Percentiles rank a stretch among this genome's conserved stretches.
Conservation (phyloP, 64 coral and sea anemone species). For the Actinia equina region DNA sequence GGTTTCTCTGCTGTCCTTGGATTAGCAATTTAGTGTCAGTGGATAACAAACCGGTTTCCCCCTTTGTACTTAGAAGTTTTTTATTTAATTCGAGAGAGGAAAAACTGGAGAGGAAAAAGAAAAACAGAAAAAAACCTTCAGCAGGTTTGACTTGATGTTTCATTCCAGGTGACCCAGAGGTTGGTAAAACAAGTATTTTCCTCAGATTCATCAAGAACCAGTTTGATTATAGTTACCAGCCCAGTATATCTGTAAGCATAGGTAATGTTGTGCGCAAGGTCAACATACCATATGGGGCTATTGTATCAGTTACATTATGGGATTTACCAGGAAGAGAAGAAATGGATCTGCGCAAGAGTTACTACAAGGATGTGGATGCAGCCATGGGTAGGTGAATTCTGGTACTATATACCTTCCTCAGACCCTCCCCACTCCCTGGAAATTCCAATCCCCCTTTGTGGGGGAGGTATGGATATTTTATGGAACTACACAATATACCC, state of each 20-base stretch:
- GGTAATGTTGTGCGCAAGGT: constrained; percentile 96
- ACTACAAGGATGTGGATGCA: constrained; percentile 99
- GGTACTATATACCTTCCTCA: too few relatives aligned
- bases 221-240: constrained; percentile 99
- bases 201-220: constrained; percentile 96
- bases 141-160: not conserved
- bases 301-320: constrained; percentile 93
- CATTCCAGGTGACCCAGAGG: constrained; percentile 82
- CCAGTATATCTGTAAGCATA: constrained; percentile 89
- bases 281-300: constrained; percentile 87
- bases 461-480: too few relatives aligned
- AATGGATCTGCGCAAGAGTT: constrained; percentile 95
- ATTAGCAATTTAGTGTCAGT: too few relatives aligned
- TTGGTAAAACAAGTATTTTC: constrained; percentile 93
- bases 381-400: constrained; percentile 71
- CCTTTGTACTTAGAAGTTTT: too few relatives aligned
- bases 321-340: constrained; percentile 95
- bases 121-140: too few relatives aligned
- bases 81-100: too few relatives aligned
- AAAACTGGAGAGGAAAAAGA: too few relatives aligned
- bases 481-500: too few relatives aligned
- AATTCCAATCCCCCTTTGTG: too few relatives aligned
- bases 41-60: too few relatives aligned
- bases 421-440: too few relatives aligned
- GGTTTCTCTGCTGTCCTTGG: too few relatives aligned